Base-by-base conservation (phyloP, 2,797 vertebrate species). In the Anolis apletophallus region DNA sequence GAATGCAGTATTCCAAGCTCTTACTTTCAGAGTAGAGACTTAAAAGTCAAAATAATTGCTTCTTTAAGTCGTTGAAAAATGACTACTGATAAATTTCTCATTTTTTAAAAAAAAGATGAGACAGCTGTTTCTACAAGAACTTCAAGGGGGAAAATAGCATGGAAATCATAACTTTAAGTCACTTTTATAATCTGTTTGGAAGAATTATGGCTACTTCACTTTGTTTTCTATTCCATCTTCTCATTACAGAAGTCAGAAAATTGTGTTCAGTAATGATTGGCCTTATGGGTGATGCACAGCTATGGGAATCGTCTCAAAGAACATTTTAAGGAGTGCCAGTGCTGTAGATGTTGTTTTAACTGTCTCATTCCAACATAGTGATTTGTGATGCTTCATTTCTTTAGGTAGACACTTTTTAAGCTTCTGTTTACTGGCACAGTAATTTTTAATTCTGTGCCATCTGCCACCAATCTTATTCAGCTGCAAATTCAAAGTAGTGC, bases 11-110 rank as follows among this genome's bases (percentile, higher is more conserved):
- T 32, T 78, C 73, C 83, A 69, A 57, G 32, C 46, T 72, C 26
- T 50, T 59, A 5, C 54, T 80, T 85, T 46, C n/a, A 72, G 16
- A 80, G 21, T 32, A 85, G 34, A 68, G 3, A 78, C 32, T 55
- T 55, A 85, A 57, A 80, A 59, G 46, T 85, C 52, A 79, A 57
- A 69, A 69, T 55, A 85, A 69, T 78, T 64, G 36, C 32, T 67
- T 85, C 32, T 2, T 26, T 54, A 52, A 77, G 14, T 36, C 69
- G 32, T 29, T 61, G n/a, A 34, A 68, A 78, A 68, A 76, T 55
- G 29, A 21, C 59, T 14, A 54, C 50, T 77, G 40, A 76, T 67
- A 36, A 54, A 52, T 68, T 55, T 68, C 29, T 52, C 17, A 9
- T 21, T 59, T 61, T 32, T 50, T 5, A 23, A 16, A n/a, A 40